Evolutionary conservation across 2,888 invertebrate species (phyloP), one percentile per base, ranked within the genome.

Genomic region (Eucera pruinosa): DNA sequence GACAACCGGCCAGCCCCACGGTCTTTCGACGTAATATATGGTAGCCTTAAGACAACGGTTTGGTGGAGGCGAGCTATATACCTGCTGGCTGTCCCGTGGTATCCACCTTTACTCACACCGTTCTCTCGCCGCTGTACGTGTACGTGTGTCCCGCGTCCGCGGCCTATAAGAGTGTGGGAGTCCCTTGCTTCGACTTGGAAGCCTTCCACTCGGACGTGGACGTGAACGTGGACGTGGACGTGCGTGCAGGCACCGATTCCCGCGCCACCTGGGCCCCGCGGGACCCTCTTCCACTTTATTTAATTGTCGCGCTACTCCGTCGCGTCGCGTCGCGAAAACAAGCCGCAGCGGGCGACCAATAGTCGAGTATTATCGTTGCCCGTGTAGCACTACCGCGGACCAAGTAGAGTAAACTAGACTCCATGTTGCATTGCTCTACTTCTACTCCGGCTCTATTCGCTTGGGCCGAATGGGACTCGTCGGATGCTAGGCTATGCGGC

Each of bases 21-120:
- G 83, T 39, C 83, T 81, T 80, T 77, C 86, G 87, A 89, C 86
- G 88, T 89, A 89, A 90, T 89, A 90, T 90, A 90, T 90, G 87
- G 89, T 89, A 87, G 88, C 87, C 84, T 88, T 85, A 87, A 89
- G 89, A 90, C 90, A 89, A 89, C 90, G 87, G 90, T 89, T 88
- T 81, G 83, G 82, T 86, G 81, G 80, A 85, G 81, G 76, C 62
- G 72, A 67, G 80, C 81, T 87, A 87, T 85, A 85, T 83, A 66
- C 66, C 66, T 66, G 66, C 85, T 83, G 84, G 65, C 78, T 78
- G 78, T 81, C 81, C 76, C 78, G 62, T 70, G 78, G 74, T 80
- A 75, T 70, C 83, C 77, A 79, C 69, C 82, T 82, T 79, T 72
- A 74, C 77, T 76, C 82, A 80, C 77, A 65, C 64, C 71, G 50